Evolutionary conservation across 1,140 invertebrate genomes (phyloP), one percentile per base, ranked within the genome.

Genomic region (Drosophila elegans): DNA sequence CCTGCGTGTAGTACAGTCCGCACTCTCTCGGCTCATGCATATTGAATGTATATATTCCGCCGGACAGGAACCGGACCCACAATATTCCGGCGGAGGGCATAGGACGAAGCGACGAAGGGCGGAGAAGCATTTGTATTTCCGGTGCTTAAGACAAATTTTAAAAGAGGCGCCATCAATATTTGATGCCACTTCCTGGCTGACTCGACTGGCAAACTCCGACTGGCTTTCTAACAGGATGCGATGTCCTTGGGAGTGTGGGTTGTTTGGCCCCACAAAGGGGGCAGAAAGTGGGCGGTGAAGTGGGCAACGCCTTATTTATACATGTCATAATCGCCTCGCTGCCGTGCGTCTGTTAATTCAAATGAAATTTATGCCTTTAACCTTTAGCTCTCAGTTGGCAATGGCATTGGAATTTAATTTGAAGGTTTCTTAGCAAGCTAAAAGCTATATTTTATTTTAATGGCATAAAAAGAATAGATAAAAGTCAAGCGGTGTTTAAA

Each of bases 141-240:
- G 82, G 82, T 86, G 82, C 82, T 86, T 86, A 86, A 86, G 82
- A 86, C 82, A 86, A 86, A 86, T 86, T 86, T 85, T 88, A 88
- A 86, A 86, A 86, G 83, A 72, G 82, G 62, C 79, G 66, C 75
- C 68, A 86, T 86, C 61, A 86, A 86, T 86, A 88, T 83, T 86
- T 83, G 12, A 86, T 71, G 66, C 57, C 79, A 56, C 79, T 88
- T 83, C 73, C 73, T 86, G 85, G 66, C 78, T 77, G 81, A 38
- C 73, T 48, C 71, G 39, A 32, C 68, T 49, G 68, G n/a, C 64
- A 44, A 44, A 60, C 74, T 83, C 51, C 41, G 49, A 44, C 63
- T 78, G 61, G 41, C 55, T 48, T 61, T 61, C 61, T 38, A 44
- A 67, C 64, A 68, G 64, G 61, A 68, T 66, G 45, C 61, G 10